Conservation (phyloP, 2,888 invertebrate genomes). For the Diarsia dahlii region DNA sequence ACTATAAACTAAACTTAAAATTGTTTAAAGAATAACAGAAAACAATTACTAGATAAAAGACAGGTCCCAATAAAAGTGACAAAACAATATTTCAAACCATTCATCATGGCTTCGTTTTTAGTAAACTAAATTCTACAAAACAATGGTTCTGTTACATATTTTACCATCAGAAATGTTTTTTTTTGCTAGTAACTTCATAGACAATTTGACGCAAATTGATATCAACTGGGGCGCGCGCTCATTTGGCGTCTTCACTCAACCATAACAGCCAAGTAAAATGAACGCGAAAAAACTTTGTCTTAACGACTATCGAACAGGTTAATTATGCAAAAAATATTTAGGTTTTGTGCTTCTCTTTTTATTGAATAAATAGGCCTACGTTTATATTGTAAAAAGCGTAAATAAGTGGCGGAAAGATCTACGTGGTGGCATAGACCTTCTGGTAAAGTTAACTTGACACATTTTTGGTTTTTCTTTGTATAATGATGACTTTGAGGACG, state of each 20-base stretch:
- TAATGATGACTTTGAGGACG: background rate
- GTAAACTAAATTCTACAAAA: background rate
- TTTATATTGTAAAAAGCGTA: background rate
- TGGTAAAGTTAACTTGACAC: constrained; percentile 8
- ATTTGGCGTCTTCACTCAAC: constrained; percentile 52
- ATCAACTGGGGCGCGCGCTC: constrained; percentile 46
- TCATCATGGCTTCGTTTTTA: background rate
- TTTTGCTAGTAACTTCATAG: constrained; percentile 21
- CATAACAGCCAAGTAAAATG: constrained; percentile 26
- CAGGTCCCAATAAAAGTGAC: background rate
- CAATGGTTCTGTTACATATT: constrained; percentile 27
- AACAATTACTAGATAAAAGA: background rate
- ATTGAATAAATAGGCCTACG: background rate
- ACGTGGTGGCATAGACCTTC: background rate
- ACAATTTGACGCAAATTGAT: constrained; percentile 52
- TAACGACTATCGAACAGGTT: constrained; percentile 21
- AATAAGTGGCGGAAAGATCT: background rate
- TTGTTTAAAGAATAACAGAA: constrained; percentile 1
- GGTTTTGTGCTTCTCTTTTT: background rate
- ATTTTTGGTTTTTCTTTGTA: background rate
- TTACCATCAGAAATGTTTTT: constrained; percentile 36
- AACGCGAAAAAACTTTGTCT: constrained; percentile 22
- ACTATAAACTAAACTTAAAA: background rate
- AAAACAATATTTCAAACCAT: constrained; percentile 11
- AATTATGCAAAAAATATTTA: constrained; percentile 25